A percentile compares a stretch with the other conserved stretches of the same genome.
Evolutionary conservation across 92 coral and sea anemone genomes (phyloP).

Genomic region (Montipora capitata): DNA sequence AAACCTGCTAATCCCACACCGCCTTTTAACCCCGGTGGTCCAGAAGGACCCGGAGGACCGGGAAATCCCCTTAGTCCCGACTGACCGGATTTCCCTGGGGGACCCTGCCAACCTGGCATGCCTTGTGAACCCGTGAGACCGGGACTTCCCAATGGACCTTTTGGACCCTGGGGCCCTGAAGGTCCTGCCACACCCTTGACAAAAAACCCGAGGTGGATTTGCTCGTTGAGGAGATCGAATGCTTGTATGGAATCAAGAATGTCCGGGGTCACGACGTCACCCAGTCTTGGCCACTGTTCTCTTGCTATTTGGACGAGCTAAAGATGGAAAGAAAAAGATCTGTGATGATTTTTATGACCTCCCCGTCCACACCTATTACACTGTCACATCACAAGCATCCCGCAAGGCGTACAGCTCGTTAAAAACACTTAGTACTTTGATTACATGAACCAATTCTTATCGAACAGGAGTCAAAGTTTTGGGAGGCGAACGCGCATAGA

Average conservation of each 20-base stretch:
- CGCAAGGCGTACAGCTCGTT: too few species aligned
- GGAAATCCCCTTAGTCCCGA: slow-evolving; percentile 82
- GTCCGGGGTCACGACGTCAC: slow-evolving; percentile 87
- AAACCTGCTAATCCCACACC: slow-evolving; percentile 74
- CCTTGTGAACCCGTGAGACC: slow-evolving; percentile 86
- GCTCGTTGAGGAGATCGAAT: slow-evolving; percentile 84
- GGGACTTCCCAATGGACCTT: slow-evolving; percentile 82
- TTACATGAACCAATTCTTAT: background rate
- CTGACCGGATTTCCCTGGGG: slow-evolving; percentile 81
- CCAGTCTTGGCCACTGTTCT: slow-evolving; percentile 86
- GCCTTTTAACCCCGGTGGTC: slow-evolving; percentile 83
- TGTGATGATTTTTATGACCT: background rate
- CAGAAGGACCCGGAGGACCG: slow-evolving; percentile 85
- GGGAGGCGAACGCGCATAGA: too few species aligned
- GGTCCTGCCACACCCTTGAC: slow-evolving; percentile 90
- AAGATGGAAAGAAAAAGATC: background rate
- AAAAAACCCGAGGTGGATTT: slow-evolving; percentile 90
- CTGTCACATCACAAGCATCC: too few species aligned
- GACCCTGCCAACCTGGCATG: slow-evolving; percentile 80
- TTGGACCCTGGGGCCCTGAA: slow-evolving; percentile 85
- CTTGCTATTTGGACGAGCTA: slow-evolving; percentile 44
- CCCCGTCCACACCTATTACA: too few species aligned
- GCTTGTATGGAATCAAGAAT: slow-evolving; percentile 82
- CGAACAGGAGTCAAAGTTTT: too few species aligned
- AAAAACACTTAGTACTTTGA: background rate